Base-by-base conservation (phyloP, 2,888 invertebrate genomes). In the Isoperla grammatica region DNA sequence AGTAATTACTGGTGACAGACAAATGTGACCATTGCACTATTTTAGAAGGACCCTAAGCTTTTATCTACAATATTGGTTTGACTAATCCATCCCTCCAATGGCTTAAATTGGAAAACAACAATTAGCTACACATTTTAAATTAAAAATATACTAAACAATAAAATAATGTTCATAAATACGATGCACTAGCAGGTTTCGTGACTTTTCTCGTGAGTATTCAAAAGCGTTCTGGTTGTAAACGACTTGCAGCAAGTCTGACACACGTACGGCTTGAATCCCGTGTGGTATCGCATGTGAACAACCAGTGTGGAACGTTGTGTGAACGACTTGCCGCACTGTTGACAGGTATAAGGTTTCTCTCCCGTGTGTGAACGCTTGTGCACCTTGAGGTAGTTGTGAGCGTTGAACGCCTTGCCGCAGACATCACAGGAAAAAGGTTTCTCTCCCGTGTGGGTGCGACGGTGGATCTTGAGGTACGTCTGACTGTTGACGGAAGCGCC, bases 321-420 rank as follows among this genome's bases (percentile, higher is more conserved):
- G 37, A 65, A 66, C 8, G 58, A 57, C 54, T 62, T 64, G 1
- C 62, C 61, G 39, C 66, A 66, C 19, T 64, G 60, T 17, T 56
- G 22, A 39, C 66, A 66, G 6, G 40, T 15, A 46, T 65, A 61
- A 1, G 49, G 56, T 29, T 63, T 64, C 53, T 58, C 58, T 9
- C 58, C 81, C 0, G 80, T 80, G 59, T 81, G 81, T 61, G 78
- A 80, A 40, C 81, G 70, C 39, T 75, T 73, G 67, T 82, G 82
- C 1, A 79, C 75, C 1, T 79, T 79, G 39, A 82, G 66, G 0
- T 81, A 79, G 58, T 78, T 79, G 64, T 78, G 78, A 62, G 82
- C 78, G 45, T 80, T 80, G 66, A 83, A 83, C 1, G 77, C 71
- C 65, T 82, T 83, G 40, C 79, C 79, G 62, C 83, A 83, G 61